Evolutionary conservation across 2,888 invertebrate species (phyloP).

Genomic region (Pediacus dermestoides): DNA sequence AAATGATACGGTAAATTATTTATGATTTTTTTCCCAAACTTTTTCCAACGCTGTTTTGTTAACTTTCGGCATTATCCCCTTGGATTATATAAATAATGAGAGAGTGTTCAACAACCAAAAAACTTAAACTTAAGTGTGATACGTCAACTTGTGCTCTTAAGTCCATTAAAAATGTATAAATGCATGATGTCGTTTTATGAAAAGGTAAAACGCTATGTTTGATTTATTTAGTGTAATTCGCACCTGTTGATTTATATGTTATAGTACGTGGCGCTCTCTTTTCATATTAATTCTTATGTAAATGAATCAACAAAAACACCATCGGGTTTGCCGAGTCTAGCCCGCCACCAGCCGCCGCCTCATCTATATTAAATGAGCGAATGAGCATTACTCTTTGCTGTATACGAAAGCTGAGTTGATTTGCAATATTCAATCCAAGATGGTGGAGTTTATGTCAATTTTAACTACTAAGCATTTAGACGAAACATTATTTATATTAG

Average conservation of each 20-base stretch:
- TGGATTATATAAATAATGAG: constrained; percentile 30
- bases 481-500: too few relatives aligned
- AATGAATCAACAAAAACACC: constrained; percentile 5
- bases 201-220: constrained; percentile 29
- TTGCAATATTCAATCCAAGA: too few relatives aligned
- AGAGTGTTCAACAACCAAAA: too few relatives aligned
- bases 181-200: constrained; percentile 32
- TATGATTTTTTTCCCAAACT: constrained; percentile 50
- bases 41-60: constrained; percentile 34
- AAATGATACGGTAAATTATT: constrained; percentile 51
- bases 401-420: too few relatives aligned
- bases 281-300: constrained; percentile 16
- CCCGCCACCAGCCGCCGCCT: too few relatives aligned
- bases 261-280: too few relatives aligned
- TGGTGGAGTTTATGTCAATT: too few relatives aligned
- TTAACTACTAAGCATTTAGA: too few relatives aligned
- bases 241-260: too few relatives aligned
- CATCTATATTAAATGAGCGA: too few relatives aligned
- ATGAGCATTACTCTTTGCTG: too few relatives aligned
- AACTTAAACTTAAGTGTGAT: too few relatives aligned
- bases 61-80: constrained; percentile 26
- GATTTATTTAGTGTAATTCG: constrained; percentile 32
- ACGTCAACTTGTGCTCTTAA: constrained; percentile 32
- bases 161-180: constrained; percentile 37
- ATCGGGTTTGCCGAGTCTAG: not conserved